Base-by-base conservation (phyloP, 2,888 invertebrate genomes). In the Amorpha juglandis region DNA sequence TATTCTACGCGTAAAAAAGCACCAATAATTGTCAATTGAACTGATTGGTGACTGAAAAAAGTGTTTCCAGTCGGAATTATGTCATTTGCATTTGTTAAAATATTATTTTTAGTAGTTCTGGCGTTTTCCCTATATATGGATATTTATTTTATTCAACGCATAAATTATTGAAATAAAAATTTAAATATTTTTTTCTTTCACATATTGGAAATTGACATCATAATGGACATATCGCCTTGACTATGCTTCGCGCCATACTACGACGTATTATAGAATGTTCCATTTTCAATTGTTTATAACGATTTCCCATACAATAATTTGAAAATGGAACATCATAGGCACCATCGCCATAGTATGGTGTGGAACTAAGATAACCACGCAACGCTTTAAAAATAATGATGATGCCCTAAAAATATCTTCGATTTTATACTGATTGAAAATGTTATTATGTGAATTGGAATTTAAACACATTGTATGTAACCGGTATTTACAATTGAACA, bases 161-260 rank as follows among this genome's bases (percentile, higher is more conserved):
- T 35, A 1, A 38, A 19, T 14, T 7, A 14, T 38, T n/a, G n/a
- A n/a, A n/a, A n/a, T n/a, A n/a, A n/a, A n/a, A n/a, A n/a, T n/a
- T n/a, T 35, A 38, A 55, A 58, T 58, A 58, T 19, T 11, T 38
- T 58, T 58, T 19, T 58, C 38, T 6, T 16, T 58, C 55, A 19
- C n/a, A 21, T 35, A n/a, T n/a, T 53, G 27, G 16, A 42, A 58
- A 62, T 62, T 62, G 65, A 58, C 65, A 65, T 42, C 62, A 52
- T 38, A 62, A 58, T 35, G 50, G 52, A 58, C 58, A 19, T 42
- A 9, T 16, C 58, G 19, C 58, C 58, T 58, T 42, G 12, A 58
- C 42, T 27, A 27, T 27, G 4, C 1, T 4, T 27, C 27, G 27
- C 27, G 27, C 27, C 27, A 27, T 27, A 27, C 27, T 27, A 27